Base-by-base conservation (phyloP, 2,888 invertebrate genomes). In the Leptinotarsa rubiginosa region DNA sequence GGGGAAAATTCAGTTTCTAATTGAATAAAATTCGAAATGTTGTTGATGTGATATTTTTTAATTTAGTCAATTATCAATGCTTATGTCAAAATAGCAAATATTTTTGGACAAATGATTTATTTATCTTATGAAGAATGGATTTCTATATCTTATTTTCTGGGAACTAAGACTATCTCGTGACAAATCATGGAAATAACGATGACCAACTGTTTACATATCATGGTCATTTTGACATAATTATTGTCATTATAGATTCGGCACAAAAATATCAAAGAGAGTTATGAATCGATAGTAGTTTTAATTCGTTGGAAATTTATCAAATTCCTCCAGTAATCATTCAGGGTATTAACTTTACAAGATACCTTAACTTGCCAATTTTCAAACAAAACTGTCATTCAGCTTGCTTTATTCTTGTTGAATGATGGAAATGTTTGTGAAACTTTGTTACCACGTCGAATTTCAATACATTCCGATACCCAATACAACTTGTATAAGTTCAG, bases 1-100 rank as follows among this genome's bases (percentile, higher is more conserved):
- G 96, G 80, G 95, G 96, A 80, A 95, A 94, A 86, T 92, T 96
- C 84, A 95, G 96, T 86, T 95, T 95, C 86, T 95, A 92, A 90
- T 75, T 54, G 25, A 25, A 31, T 18, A 66, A 47, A 54, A 47
- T 31, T 50, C 18, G 73, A 70, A 65, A 65, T 74, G 64, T 76
- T 75, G 70, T 78, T 31, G 77, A 76, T 78, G 78, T 78, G 78
- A 78, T 77, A 78, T 78, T 74, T 74, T 68, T 78, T 77, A 73
- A 67, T 75, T 75, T 70, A 67, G 77, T 78, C 78, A 78, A 78
- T 78, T 78, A 47, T 69, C 70, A 72, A 72, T 75, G 72, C 73
- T 75, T 78, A 73, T 76, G 78, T 75, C 74, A 69, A 75, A 73
- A 76, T 76, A 72, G 72, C 70, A 18, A 62, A 62, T 62, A 62